Base-by-base conservation (phyloP, 2,888 invertebrate genomes). In the Synanthedon vespiformis region DNA sequence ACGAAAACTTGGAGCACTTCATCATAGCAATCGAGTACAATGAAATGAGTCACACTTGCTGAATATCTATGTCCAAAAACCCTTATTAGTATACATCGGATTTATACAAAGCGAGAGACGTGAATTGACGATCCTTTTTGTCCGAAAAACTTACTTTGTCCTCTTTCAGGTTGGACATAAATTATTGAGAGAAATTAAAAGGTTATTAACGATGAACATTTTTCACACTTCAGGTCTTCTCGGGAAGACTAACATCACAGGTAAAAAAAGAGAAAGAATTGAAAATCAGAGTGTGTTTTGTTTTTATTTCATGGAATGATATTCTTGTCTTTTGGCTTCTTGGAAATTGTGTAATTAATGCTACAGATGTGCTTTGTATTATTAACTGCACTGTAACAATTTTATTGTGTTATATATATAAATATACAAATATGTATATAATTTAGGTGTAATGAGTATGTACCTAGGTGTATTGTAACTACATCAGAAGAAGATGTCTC, bases 181-280 rank as follows among this genome's bases (percentile, higher is more conserved):
- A 74, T 74, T 72, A 67, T 68, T 69, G 71, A 73, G 69, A 69
- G 62, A 60, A 54, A 52, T 54, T 52, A 78, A 77, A 78, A 72
- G 69, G 74, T 77, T 76, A 81, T 83, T 86, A 85, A 86, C 82
- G 80, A 81, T 85, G 82, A 83, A 81, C 70, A 80, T 86, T 87
- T 86, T 86, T 86, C 85, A 86, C 81, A 81, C 87, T 86, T 82
- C 88, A 88, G 88, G 88, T 88, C 88, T 88, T 88, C 88, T 88
- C 87, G 88, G 88, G 83, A 88, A 88, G 88, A 88, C 88, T 75
- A 88, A 87, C 82, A 84, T 88, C 75, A 86, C 88, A 88, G 88
- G 88, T 88, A 88, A 88, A 77, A 61, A 64, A 54, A 58, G 66
- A 61, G 72, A 69, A 63, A 63, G 67, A 63, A 67, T 67, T 67